These are phyloP conservation scores for Myripristis murdjan DNA, from an alignment of 2,797 vertebrate genomes.

Conservation along the genomic window DNA sequence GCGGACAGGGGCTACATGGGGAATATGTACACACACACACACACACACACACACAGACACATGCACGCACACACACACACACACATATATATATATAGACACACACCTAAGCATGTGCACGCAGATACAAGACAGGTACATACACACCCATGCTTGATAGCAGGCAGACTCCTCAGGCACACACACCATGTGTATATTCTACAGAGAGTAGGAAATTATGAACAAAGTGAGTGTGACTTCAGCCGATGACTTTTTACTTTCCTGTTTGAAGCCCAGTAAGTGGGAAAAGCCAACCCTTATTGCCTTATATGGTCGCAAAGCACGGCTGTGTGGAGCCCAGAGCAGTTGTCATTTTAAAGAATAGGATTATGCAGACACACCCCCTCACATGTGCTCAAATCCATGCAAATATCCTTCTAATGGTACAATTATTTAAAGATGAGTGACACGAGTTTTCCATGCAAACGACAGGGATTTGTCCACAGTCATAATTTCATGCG, in stretches of 20 bases:
- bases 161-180: constrained; percentile 41
- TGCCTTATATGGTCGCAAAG: no score
- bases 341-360: no score
- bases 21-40: constrained; percentile 60
- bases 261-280: not conserved
- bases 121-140: constrained; percentile 37
- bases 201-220: constrained; percentile 31
- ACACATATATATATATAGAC: constrained; percentile 28
- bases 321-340: no score
- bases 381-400: no score
- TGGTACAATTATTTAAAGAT: no score
- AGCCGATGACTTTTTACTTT: constrained; percentile 9
- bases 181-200: constrained; percentile 5
- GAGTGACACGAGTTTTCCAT: no score
- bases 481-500: no score
- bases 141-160: constrained; percentile 50
- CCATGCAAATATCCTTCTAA: no score
- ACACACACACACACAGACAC: constrained; percentile 28
- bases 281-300: no score
- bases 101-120: constrained; percentile 35
- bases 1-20: constrained; percentile 74
- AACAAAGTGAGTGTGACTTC: constrained; percentile 20
- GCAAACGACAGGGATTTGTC: no score
- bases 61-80: constrained; percentile 31
- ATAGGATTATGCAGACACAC: no score